Conservation (phyloP, 1,140 invertebrate genomes). For the Scaptomyza hsui region DNA sequence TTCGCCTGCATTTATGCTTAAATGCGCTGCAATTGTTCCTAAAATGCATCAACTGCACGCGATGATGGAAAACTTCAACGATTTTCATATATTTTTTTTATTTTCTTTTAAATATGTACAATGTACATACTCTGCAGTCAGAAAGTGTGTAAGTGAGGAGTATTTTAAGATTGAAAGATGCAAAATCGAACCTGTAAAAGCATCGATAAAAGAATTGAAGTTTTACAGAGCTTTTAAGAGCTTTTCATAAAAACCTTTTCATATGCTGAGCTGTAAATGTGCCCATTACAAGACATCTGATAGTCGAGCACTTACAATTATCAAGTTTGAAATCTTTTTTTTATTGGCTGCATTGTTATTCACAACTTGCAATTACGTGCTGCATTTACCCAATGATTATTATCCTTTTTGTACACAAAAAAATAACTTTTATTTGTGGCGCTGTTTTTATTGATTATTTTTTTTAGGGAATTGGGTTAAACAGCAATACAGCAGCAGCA, state of each 20-base stretch:
- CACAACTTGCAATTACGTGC: constrained; percentile 50
- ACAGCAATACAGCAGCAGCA: constrained; percentile 15
- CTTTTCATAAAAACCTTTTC: too few species aligned
- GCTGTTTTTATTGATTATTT: constrained; percentile 25
- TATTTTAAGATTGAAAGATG: not conserved
- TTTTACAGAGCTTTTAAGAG: too few species aligned
- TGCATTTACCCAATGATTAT: constrained; percentile 27
- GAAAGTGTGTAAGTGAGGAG: not conserved
- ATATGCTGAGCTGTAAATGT: too few species aligned
- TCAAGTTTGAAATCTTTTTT: too few species aligned
- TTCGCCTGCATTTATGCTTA: constrained; percentile 75
- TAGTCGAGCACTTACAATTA: not conserved
- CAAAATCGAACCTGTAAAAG: not conserved
- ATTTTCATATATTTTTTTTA: constrained; percentile 59
- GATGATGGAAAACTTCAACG: constrained; percentile 73
- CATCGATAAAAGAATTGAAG: not conserved
- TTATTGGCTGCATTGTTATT: constrained; percentile 27
- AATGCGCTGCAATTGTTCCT: constrained; percentile 74
- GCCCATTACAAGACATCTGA: not conserved
- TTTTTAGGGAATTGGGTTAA: constrained; percentile 54
- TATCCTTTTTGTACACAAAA: constrained; percentile 1
- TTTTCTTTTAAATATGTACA: not conserved
- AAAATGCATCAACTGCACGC: constrained; percentile 70
- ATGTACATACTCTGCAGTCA: not conserved
- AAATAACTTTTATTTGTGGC: constrained; percentile 34